These are phyloP conservation scores for Micropterix aruncella DNA, from an alignment of 2,888 invertebrate genomes.

Conservation along the genomic window DNA sequence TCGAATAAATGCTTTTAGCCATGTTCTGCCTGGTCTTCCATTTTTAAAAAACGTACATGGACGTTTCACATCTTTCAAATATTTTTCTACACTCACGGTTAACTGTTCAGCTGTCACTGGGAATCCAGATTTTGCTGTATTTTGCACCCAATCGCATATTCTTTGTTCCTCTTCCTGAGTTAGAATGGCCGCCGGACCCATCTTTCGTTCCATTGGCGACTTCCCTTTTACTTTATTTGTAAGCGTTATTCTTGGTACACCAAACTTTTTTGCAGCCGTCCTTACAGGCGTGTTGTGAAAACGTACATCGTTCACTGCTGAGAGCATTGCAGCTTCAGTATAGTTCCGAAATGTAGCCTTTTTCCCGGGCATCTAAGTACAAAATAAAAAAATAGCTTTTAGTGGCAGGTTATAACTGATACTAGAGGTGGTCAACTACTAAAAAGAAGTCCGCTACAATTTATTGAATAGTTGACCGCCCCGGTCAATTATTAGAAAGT, in stretches of 20 bases:
- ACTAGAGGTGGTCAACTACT: too few relatives aligned
- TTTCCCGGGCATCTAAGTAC: conserved; percentile 13
- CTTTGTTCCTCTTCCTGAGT: conserved; percentile 5
- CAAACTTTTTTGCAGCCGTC: conserved; percentile 14
- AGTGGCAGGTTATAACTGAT: too few relatives aligned
- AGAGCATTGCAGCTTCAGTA: conserved; percentile 12
- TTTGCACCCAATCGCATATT: conserved; percentile 6
- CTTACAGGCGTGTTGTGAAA: conserved; percentile 13
- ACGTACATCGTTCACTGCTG: too few relatives aligned
- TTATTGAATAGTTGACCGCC: too few relatives aligned
- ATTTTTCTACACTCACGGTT: conserved; percentile 4
- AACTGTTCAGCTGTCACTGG: conserved; percentile 4
- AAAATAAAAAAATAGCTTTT: too few relatives aligned
- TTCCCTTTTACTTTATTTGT: conserved; percentile 6
- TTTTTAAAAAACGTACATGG: too few relatives aligned
- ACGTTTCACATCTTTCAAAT: conserved; percentile 5
- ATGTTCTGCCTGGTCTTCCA: conserved; percentile 11
- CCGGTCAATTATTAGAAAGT: too few relatives aligned
- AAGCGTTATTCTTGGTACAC: conserved; percentile 14
- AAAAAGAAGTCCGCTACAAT: too few relatives aligned
- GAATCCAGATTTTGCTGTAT: conserved; percentile 4
- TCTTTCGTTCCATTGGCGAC: conserved; percentile 4
- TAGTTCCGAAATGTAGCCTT: conserved; percentile 12
- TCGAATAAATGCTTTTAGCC: conserved; percentile 11
- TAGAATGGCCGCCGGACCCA: conserved; percentile 5